These are phyloP conservation scores for Euwallacea similis DNA, from an alignment of 1,140 invertebrate genomes.

Conservation along the genomic window DNA sequence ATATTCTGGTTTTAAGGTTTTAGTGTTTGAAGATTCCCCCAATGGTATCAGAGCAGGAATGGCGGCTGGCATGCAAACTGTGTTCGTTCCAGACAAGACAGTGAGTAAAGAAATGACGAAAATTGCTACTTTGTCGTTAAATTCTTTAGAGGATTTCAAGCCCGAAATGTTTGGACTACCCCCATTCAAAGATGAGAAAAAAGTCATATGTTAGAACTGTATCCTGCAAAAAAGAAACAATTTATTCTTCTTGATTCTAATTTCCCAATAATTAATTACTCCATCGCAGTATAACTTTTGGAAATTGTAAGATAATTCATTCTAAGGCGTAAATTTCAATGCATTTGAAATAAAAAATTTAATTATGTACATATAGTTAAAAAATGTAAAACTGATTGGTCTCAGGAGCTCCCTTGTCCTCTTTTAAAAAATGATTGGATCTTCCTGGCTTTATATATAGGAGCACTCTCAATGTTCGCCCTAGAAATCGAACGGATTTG, in stretches of 20 bases:
- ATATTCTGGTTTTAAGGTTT: slow-evolving; percentile 55
- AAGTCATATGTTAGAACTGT: too few relatives aligned
- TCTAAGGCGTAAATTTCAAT: too few relatives aligned
- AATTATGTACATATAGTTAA: too few relatives aligned
- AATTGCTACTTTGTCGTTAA: slow-evolving; percentile 68
- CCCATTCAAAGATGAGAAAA: background rate
- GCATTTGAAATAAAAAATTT: too few relatives aligned
- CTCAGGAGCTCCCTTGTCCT: background rate
- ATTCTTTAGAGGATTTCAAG: slow-evolving; percentile 72
- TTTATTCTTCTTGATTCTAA: too few relatives aligned
- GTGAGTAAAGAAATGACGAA: slow-evolving; percentile 60
- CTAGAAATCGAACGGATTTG: background rate
- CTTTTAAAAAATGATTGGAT: background rate
- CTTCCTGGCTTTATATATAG: background rate
- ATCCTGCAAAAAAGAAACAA: too few relatives aligned
- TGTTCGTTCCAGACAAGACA: slow-evolving; percentile 75
- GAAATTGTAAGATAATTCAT: too few relatives aligned
- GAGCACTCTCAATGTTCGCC: background rate
- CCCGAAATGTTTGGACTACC: slow-evolving; percentile 75
- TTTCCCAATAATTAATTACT: too few relatives aligned
- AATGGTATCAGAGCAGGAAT: slow-evolving; percentile 77
- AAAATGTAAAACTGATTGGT: too few relatives aligned
- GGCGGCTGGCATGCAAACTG: slow-evolving; percentile 79
- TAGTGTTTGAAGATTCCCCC: slow-evolving; percentile 87
- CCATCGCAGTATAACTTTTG: too few relatives aligned